Percentiles rank a stretch among this genome's conserved stretches.
Conservation (phyloP, 1,140 invertebrate genomes). For the Acyrthosiphon pisum region DNA sequence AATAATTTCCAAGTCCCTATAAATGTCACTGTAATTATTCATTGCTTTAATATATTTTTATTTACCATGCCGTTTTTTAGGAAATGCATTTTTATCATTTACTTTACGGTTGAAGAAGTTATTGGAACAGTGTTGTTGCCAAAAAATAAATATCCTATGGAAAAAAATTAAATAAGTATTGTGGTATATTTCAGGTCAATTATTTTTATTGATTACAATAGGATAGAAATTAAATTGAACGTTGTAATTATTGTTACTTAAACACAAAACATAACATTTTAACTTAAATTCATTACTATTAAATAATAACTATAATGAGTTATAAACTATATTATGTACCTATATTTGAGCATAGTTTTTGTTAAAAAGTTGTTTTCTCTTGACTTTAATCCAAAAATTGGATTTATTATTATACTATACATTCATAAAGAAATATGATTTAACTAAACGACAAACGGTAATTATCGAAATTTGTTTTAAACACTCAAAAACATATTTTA, state of each 20-base stretch:
- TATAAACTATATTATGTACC: background rate
- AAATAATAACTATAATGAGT: background rate
- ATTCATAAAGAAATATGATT: background rate
- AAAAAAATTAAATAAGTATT: background rate
- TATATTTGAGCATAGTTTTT: too few relatives aligned
- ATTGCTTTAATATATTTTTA: background rate
- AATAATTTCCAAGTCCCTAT: background rate
- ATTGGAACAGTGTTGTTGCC: background rate
- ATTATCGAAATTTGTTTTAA: background rate
- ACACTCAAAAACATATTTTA: background rate
- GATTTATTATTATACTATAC: background rate
- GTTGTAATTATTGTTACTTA: background rate
- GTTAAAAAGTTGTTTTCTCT: background rate
- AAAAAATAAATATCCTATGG: background rate
- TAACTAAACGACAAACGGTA: background rate
- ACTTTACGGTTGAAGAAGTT: background rate
- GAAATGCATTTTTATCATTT: slow-evolving; percentile 2
- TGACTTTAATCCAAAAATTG: background rate
- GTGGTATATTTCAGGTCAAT: background rate
- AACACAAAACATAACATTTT: too few relatives aligned
- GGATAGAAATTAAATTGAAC: background rate
- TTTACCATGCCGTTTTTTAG: background rate
- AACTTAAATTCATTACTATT: background rate
- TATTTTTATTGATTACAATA: background rate
- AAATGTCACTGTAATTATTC: background rate